Base-by-base conservation (phyloP, 2,113 vertebrate genomes). In the Thunnus maccoyii region DNA sequence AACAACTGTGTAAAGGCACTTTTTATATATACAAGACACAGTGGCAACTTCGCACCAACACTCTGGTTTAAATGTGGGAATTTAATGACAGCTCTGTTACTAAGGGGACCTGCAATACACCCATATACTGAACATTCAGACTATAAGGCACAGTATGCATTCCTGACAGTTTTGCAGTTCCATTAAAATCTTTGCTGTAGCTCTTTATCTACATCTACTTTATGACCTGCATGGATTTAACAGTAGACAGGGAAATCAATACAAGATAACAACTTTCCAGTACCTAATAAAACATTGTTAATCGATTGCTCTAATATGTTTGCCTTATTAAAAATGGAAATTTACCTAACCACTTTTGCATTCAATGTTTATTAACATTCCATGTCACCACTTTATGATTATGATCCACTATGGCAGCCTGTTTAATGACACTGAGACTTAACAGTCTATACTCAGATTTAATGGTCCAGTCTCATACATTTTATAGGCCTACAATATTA, bases 351-450 rank as follows among this genome's bases (percentile, higher is more conserved):
- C 41, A 10, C 0, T 25, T 66, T 55, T 47, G 51, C 46, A 4
- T 41, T 58, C 36, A 54, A 13, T 61, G 54, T 58, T 36, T 78
- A 75, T 80, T 66, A 69, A 65, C 79, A 56, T 27, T 66, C 17
- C 51, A 82, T 85, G 73, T 67, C 15, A 2, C 2, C 41, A 63
- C 66, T 65, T 88, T 84, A 66, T 55, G 67, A 86, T 67, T 58
- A 76, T 80, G 61, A 86, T 87, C 79, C 27, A 16, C 25, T 20
- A 51, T 71, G 63, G 75, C 70, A 52, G 78, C 80, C 60, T 75
- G 72, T 78, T 86, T 89, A 89, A 93, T 78, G 84, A 85, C 85
- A 72, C 79, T 3, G 25, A 13, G 72, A 57, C 76, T 78, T 84
- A 83, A 86, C 80, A 25, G 84, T 70, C 84, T 84, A 63, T 62